Base-by-base conservation (phyloP, 37 sponge, comb jelly and placozoan species). In the Halisarca cf. caerulea region DNA sequence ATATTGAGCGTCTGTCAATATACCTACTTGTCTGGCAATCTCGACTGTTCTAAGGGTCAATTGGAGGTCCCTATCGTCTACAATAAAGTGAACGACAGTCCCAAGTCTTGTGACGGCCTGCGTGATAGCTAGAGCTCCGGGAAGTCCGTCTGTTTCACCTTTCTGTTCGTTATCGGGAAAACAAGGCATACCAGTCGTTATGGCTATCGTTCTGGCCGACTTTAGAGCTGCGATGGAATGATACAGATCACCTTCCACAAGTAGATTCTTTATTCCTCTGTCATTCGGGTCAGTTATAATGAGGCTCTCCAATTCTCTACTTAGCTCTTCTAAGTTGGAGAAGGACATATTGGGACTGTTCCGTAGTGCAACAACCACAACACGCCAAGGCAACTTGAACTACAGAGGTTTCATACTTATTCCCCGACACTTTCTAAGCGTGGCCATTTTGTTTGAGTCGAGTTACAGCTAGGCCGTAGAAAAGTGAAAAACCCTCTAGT, bases 121-220 rank as follows among this genome's bases (percentile, higher is more conserved):
- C 9, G 82, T 82, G 34, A 95, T 82, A 55, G 92, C 36, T 0
- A 95, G 43, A 18, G 90, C 95, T 15, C 95, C 95, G 18, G 92
- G 92, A 0, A 89, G 79, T 6, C 95, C 95, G 37, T 95, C 95
- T 36, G 95, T 95, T 47, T 95, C 95, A 37, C 84, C 85, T 37
- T 90, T 89, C 71, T 74, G 77, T 40, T 44, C n/a, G 2, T 74
- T 44, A 25, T 74, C 43, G 25, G 45, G 45, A 6, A 74, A 74
- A 21, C 42, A 40, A 44, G 77, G 77, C 2, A 74, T 41, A 36
- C 77, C 77, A 1, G 77, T 74, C 36, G 45, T 41, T 41, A 97
- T 78, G 27, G 90, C 95, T 6, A 97, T 92, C 0, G 68, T 82
- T 7, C 54, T 81, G 39, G 91, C 69, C 69, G 88, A 89, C 0